A percentile compares a stretch with the other conserved stretches of the same genome.
Evolutionary conservation across 2,113 vertebrate genomes (phyloP).

Genomic region (Brachirus orientalis): DNA sequence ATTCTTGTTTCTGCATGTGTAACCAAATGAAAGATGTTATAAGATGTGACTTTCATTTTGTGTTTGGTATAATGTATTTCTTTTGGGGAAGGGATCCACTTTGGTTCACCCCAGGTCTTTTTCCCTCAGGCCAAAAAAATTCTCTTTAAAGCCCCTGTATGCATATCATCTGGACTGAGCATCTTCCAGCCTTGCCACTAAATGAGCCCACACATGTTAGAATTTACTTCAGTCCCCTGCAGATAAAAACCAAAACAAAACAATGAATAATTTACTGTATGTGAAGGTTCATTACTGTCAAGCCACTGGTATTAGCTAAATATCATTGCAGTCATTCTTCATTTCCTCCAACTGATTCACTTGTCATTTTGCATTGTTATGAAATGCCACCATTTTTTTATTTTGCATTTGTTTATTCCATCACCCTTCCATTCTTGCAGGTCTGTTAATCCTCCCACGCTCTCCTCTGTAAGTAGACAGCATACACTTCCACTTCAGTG

Average conservation of each 20-base stretch:
- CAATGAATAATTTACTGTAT: conserved; percentile 34
- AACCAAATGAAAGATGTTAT: no score
- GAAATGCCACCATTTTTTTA: conserved; percentile 48
- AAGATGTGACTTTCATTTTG: no score
- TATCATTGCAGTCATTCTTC: conserved; percentile 41
- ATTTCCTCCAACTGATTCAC: conserved; percentile 43
- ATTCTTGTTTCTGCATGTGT: no score
- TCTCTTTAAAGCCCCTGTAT: conserved; percentile 5
- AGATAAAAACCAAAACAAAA: no score
- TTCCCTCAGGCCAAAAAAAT: no score
- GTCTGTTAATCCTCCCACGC: conserved; percentile 37
- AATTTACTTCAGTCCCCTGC: no score
- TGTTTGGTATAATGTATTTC: no score
- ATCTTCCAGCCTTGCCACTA: conserved; percentile 19
- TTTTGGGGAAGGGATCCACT: no score
- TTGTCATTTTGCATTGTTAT: conserved; percentile 47
- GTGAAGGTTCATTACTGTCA: conserved; percentile 44
- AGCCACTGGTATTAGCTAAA: conserved; percentile 31
- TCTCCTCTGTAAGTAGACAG: conserved; percentile 30
- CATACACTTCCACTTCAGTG: conserved; percentile 27
- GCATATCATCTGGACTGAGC: conserved; percentile 10
- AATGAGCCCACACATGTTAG: conserved; percentile 20
- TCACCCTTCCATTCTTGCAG: conserved; percentile 34
- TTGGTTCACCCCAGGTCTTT: no score
- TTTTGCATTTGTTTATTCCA: conserved; percentile 38